Conservation (phyloP, 1,140 invertebrate species). For the Drosophila parvula region DNA sequence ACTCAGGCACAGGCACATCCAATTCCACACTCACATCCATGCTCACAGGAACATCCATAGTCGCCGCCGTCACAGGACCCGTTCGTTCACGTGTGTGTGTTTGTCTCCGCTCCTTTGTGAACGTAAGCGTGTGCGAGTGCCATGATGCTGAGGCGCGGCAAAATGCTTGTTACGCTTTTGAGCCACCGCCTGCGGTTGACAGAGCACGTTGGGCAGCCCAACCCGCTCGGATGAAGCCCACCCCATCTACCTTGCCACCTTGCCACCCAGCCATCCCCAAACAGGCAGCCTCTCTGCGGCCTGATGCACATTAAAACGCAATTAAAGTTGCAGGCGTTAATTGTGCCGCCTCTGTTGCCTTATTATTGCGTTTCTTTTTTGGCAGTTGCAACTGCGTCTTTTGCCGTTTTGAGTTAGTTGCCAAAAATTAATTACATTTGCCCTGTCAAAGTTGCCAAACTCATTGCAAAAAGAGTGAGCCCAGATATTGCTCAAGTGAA, state of each 20-base stretch:
- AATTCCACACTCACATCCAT: conserved; percentile 11
- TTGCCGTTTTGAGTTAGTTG: conserved; percentile 35
- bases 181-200: conserved; percentile 76
- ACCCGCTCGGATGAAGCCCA: not conserved
- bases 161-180: conserved; percentile 76
- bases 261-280: conserved; percentile 13
- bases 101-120: conserved; percentile 35
- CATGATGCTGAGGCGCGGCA: conserved; percentile 60
- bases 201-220: conserved; percentile 62
- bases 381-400: not conserved
- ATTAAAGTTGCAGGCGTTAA: conserved; percentile 78
- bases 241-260: not conserved
- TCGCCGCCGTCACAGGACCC: conserved; percentile 25
- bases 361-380: conserved; percentile 11
- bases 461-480: conserved; percentile 38
- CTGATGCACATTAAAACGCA: conserved; percentile 72
- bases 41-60: conserved; percentile 4
- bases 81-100: conserved; percentile 24
- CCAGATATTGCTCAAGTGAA: not conserved
- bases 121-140: conserved; percentile 24
- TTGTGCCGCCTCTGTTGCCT: conserved; percentile 47
- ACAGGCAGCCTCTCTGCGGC: conserved; percentile 31
- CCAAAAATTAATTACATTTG: conserved; percentile 73
- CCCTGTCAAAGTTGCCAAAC: conserved; percentile 46
- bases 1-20: conserved; percentile 50